These are phyloP conservation scores for Argopecten irradians DNA, from an alignment of 1,140 invertebrate genomes.

Conservation along the genomic window DNA sequence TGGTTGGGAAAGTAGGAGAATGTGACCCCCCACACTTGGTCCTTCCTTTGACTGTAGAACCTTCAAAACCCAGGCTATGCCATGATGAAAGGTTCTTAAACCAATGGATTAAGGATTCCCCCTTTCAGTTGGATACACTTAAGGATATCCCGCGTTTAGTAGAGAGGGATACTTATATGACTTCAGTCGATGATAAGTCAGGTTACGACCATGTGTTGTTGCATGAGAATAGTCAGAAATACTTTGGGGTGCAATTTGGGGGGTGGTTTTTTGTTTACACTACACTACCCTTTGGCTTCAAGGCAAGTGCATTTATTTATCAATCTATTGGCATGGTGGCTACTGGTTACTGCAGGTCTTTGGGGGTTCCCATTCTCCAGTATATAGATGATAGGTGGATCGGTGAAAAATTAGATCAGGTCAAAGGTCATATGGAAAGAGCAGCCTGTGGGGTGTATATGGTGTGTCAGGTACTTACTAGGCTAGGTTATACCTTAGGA, in stretches of 20 bases:
- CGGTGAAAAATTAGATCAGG: not conserved
- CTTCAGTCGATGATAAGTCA: conserved; percentile 45
- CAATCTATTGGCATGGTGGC: conserved; percentile 36
- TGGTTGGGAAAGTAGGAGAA: conserved; percentile 22
- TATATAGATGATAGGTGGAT: conserved; percentile 49
- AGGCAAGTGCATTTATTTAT: conserved; percentile 46
- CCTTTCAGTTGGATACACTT: conserved; percentile 48
- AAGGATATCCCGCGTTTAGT: conserved; percentile 43
- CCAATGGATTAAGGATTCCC: conserved; percentile 47
- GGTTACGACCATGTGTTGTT: conserved; percentile 50
- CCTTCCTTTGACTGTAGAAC: conserved; percentile 30
- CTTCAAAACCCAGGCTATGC: conserved; percentile 42
- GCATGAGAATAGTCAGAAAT: conserved; percentile 32
- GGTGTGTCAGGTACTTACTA: conserved; percentile 38
- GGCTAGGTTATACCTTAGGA: conserved; percentile 29
- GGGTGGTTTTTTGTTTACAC: conserved; percentile 37
- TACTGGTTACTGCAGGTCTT: conserved; percentile 39
- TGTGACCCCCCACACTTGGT: conserved; percentile 35
- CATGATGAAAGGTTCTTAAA: conserved; percentile 44
- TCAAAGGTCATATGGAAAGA: conserved; percentile 5
- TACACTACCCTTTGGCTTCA: conserved; percentile 48
- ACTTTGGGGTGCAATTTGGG: conserved; percentile 47
- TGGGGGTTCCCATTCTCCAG: conserved; percentile 31
- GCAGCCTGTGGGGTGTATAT: conserved; percentile 32
- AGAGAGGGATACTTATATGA: conserved; percentile 21